Evolutionary conservation across 2,888 invertebrate species (phyloP).

Genomic region (Eupeodes luniger): DNA sequence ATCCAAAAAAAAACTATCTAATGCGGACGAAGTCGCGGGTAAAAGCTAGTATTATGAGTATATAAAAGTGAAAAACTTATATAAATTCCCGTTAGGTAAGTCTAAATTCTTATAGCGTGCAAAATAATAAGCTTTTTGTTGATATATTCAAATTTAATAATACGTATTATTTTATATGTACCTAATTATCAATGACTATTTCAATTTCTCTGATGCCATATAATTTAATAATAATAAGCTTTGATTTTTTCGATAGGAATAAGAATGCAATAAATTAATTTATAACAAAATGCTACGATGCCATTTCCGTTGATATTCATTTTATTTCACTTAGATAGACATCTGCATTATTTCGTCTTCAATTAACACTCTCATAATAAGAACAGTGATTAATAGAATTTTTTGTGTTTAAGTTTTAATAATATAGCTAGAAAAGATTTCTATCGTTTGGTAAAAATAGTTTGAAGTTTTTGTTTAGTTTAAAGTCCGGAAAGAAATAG

Average conservation of each 20-base stretch:
- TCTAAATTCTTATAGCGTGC: background rate
- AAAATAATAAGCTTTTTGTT: background rate
- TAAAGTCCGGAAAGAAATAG: too few species aligned
- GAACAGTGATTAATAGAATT: background rate
- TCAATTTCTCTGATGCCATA: background rate
- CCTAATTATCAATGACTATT: background rate
- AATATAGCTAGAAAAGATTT: background rate
- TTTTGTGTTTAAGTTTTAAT: background rate
- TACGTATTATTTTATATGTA: background rate
- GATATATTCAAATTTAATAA: too few species aligned
- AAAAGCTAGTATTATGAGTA: too few species aligned
- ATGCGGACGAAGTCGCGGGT: too few species aligned
- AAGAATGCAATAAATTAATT: conserved; percentile 16
- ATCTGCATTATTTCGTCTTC: conserved; percentile 28
- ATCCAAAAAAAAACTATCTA: too few species aligned
- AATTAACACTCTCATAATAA: conserved; percentile 32
- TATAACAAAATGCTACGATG: conserved; percentile 12
- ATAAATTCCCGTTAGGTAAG: too few species aligned
- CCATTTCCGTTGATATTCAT: conserved; percentile 16
- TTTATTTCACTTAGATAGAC: conserved; percentile 5
- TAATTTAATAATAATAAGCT: background rate
- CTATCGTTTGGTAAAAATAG: too few species aligned
- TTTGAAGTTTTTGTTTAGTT: too few species aligned
- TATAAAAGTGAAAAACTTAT: too few species aligned
- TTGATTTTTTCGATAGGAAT: conserved; percentile 1